phyloP scores from a whole-genome alignment of 2,113 vertebrate genomes.

The Vireo altiloquus region DNA sequence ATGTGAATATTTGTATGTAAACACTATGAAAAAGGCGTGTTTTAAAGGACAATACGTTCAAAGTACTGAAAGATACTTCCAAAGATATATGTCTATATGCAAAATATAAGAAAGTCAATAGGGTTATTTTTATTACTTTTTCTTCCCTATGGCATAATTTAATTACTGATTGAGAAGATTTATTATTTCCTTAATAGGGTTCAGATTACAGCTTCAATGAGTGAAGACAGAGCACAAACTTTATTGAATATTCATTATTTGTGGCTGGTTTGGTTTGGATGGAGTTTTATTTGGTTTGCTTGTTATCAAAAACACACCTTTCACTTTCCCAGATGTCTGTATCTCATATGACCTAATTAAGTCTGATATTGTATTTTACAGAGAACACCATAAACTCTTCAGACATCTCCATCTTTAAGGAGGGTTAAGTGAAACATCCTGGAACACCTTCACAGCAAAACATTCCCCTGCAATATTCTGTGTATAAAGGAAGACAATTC shows the following conservation, averaged over 20 bases:
- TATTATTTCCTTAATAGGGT: neutral
- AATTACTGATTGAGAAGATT: neutral
- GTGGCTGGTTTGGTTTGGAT: neutral
- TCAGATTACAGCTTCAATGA: neutral
- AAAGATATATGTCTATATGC: neutral
- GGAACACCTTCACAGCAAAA: neutral
- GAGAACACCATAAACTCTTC: neutral
- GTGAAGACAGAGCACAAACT: neutral
- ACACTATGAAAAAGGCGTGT: rapidly evolving
- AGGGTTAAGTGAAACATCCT: neutral
- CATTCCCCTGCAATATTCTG: neutral
- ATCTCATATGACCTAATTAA: neutral
- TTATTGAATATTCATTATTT: neutral
- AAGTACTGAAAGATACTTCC: neutral
- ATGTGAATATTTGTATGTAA: neutral
- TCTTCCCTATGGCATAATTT: neutral
- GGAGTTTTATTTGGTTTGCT: neutral
- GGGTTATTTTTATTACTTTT: neutral
- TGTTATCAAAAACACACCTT: neutral
- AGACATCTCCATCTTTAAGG: neutral
- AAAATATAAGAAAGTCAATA: neutral
- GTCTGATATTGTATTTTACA: neutral
- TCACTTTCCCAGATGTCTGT: neutral
- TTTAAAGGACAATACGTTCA: neutral
- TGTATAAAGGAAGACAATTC: neutral